Evolutionary conservation across 2,797 vertebrate species (phyloP).

Genomic region (Typhlichthys subterraneus): DNA sequence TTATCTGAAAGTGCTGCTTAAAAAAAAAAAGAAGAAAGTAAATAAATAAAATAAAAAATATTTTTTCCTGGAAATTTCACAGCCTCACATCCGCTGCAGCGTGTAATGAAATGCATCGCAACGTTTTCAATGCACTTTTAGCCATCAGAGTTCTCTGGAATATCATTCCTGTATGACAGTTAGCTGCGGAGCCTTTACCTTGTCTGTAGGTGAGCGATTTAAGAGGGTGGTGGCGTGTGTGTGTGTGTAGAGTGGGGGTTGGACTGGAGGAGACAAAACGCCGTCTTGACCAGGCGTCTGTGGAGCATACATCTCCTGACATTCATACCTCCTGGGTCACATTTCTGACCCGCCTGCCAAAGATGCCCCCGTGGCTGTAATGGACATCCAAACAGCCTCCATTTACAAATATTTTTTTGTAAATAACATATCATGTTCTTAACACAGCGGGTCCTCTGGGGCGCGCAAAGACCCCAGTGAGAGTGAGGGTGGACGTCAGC

Average conservation of each 20-base stretch:
- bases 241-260: conserved; percentile 32
- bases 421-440: conserved; percentile 81
- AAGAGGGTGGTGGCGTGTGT: conserved; percentile 9
- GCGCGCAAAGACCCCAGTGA: conserved; percentile 71
- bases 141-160: conserved; percentile 55
- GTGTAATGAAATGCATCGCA: conserved; percentile 68
- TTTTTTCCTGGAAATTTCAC: conserved; percentile 78
- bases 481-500: conserved; percentile 65
- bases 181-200: conserved; percentile 48
- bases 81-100: conserved; percentile 57
- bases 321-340: conserved; percentile 59
- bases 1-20: conserved; percentile 78
- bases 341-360: conserved; percentile 45
- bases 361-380: conserved; percentile 56
- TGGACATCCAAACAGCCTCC: conserved; percentile 63
- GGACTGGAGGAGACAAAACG: conserved; percentile 66
- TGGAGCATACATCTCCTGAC: conserved; percentile 66
- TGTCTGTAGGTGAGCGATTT: conserved; percentile 51
- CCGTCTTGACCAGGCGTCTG: conserved; percentile 54
- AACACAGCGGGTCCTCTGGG: conserved; percentile 79
- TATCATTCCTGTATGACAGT: conserved; percentile 43
- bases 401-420: conserved; percentile 87
- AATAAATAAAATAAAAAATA: conserved; percentile 7
- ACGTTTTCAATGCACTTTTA: conserved; percentile 63
- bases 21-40: conserved; percentile 10